phyloP scores from a whole-genome alignment of 1,140 invertebrate genomes.

The Cherax destructor region DNA sequence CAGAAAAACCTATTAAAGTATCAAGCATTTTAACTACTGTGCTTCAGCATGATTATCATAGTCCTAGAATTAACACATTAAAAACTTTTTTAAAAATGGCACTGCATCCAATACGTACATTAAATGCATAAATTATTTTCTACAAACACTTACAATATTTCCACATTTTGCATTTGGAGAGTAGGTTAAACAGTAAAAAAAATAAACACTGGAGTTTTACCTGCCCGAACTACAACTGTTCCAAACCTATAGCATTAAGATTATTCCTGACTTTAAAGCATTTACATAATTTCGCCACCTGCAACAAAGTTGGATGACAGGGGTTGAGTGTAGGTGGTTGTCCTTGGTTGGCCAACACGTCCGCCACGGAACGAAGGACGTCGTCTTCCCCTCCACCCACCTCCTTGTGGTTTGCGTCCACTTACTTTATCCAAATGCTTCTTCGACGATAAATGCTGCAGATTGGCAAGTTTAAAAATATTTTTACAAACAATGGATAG shows the following conservation, averaged over 20 bases:
- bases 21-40: neutral
- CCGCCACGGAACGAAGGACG: slow-evolving; percentile 37
- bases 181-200: neutral
- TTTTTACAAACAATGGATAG: no score
- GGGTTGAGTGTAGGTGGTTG: slow-evolving; percentile 45
- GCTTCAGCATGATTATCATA: no score
- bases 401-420: slow-evolving; percentile 36
- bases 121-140: neutral
- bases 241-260: neutral
- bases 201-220: neutral
- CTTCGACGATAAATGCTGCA: slow-evolving; percentile 28
- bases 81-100: neutral
- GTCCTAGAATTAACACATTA: neutral
- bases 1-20: neutral
- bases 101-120: neutral
- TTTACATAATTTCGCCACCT: slow-evolving; percentile 29
- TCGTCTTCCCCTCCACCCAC: slow-evolving; percentile 26
- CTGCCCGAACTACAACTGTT: neutral
- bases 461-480: neutral
- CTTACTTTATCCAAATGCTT: slow-evolving; percentile 44
- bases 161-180: neutral
- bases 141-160: neutral
- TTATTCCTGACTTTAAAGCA: neutral
- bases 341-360: neutral
- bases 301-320: slow-evolving; percentile 50